Base-by-base conservation (phyloP, 2,888 invertebrate genomes). In the Cephus rjabovi region DNA sequence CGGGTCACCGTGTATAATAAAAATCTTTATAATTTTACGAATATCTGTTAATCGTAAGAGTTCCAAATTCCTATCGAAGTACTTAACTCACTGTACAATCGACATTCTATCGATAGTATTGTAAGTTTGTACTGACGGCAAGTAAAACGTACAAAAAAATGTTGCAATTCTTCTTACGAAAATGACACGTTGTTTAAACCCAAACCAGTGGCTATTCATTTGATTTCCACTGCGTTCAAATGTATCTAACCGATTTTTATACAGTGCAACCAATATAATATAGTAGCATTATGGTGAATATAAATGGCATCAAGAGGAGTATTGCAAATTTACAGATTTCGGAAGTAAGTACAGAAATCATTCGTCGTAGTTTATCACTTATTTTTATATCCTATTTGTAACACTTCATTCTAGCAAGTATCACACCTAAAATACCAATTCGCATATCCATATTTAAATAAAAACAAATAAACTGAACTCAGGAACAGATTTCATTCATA, bases 71-170 rank as follows among this genome's bases (percentile, higher is more conserved):
- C 56, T 56, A 56, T 56, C 56, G 23, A 15, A 9, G 23, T 23
- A 56, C 56, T 6, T 56, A 69, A 74, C 68, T 15, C 68, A n/a
- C 74, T 31, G 69, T 77, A 77, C 69, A 69, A 74, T 77, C 34
- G 69, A 68, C 35, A 12, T 34, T 74, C 77, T 77, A 69, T 69
- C 77, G 30, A 77, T 77, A 77, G 77, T 69, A 56, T 35, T 35
- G 77, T 74, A 77, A 77, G 77, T 77, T 77, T 74, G 69, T 77
- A 77, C 74, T n/a, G 40, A 40, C 40, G 73, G 74, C 74, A 77
- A 76, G 40, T 76, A 76, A 35, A 56, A 56, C 23, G 23, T 56
- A 56, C 56, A 23, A 56, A 56, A 56, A 56, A 56, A 23, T 56
- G 9, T 56, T 56, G 56, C 56, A 23, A 56, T 56, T 56, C 56